Evolutionary conservation across 2,113 vertebrate species (phyloP).

Genomic region (Asarcornis scutulata): DNA sequence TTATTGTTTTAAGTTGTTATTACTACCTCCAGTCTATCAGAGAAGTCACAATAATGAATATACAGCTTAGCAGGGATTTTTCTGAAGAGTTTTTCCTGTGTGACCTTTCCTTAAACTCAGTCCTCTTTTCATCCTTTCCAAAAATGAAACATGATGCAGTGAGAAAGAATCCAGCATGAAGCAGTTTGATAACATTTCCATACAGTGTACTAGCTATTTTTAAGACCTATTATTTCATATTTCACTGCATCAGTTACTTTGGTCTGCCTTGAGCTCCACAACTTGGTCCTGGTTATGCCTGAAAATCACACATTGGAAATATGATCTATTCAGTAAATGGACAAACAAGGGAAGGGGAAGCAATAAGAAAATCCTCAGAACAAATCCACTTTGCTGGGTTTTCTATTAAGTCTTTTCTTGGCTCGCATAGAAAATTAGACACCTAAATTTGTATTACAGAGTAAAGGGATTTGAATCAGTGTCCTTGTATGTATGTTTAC

Average conservation of each 20-base stretch:
- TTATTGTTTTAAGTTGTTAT: background rate
- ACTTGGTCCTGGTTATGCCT: background rate
- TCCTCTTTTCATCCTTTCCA: background rate
- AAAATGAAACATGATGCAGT: background rate
- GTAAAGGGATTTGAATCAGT: conserved; percentile 62
- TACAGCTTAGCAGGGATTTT: background rate
- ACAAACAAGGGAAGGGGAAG: background rate
- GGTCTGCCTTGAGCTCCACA: background rate
- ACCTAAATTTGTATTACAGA: conserved; percentile 43
- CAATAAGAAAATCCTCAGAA: conserved; percentile 8
- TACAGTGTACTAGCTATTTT: conserved; percentile 2
- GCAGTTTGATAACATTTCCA: background rate
- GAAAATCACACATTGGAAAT: background rate
- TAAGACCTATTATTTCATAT: background rate
- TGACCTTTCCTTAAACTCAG: background rate
- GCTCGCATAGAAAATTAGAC: conserved; percentile 49
- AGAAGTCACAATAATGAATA: background rate
- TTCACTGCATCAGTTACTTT: background rate
- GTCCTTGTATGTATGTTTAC: conserved; percentile 31
- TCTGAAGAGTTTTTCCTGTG: background rate
- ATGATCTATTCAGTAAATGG: background rate
- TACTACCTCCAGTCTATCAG: background rate
- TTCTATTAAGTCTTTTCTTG: conserved; percentile 27
- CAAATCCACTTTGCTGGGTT: background rate
- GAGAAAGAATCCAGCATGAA: background rate